Percentiles rank a stretch among this genome's conserved stretches.
These are phyloP conservation scores for Coluber constrictor DNA, from an alignment of 2,797 vertebrate species.

Conservation along the genomic window DNA sequence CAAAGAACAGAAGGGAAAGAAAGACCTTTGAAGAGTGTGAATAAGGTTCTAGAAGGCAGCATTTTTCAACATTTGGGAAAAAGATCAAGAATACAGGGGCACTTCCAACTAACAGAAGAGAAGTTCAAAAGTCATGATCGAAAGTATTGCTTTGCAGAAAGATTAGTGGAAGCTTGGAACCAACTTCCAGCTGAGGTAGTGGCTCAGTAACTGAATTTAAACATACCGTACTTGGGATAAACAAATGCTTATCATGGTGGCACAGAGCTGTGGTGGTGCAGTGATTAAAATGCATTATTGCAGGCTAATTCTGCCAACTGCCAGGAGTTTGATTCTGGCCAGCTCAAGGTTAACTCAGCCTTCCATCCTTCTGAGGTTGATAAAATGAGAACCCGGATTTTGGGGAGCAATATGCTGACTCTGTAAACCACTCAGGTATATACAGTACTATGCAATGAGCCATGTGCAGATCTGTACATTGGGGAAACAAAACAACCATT, in stretches of 20 bases:
- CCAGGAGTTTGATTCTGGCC: too few species aligned
- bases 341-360: not conserved
- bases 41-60: not conserved
- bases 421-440: too few species aligned
- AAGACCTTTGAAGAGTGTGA: not conserved
- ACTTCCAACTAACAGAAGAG: not conserved
- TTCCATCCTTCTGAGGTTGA: too few species aligned
- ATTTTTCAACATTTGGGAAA: not conserved
- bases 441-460: too few species aligned
- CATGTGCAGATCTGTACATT: too few species aligned
- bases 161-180: not conserved
- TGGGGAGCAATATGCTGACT: too few species aligned
- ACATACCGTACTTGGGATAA: not conserved
- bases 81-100: not conserved
- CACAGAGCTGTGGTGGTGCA: too few species aligned
- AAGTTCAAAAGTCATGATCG: too few species aligned
- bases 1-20: not conserved
- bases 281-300: too few species aligned
- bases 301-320: too few species aligned
- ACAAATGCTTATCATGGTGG: not conserved
- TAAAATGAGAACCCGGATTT: too few species aligned
- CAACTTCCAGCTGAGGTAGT: not conserved
- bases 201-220: not conserved
- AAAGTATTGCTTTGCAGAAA: not conserved
- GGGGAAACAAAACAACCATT: too few species aligned